phyloP scores from a whole-genome alignment of 2,113 vertebrate genomes.

The Meles meles region DNA sequence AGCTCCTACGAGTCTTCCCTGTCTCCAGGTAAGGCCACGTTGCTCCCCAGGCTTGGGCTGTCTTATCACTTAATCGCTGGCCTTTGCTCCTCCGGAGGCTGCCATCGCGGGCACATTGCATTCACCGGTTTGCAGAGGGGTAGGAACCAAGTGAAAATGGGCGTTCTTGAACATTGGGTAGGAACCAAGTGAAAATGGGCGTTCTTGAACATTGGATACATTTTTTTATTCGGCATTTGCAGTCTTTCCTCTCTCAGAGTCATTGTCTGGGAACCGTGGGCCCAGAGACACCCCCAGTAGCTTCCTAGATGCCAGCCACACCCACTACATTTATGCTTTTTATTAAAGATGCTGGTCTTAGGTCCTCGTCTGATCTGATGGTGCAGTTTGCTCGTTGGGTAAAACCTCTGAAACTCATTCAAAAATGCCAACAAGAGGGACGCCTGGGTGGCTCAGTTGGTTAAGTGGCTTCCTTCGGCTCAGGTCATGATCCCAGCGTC shows the following conservation, averaged over 20 bases:
- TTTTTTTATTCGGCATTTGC: background rate
- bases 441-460: no score
- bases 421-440: background rate
- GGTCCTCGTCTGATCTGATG: background rate
- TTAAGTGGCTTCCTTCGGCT: no score
- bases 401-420: background rate
- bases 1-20: constrained; percentile 85
- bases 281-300: background rate
- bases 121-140: background rate
- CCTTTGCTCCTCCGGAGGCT: background rate
- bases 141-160: fast-evolving
- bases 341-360: background rate
- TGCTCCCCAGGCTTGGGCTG: background rate
- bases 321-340: background rate
- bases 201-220: background rate
- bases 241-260: background rate
- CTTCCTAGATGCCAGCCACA: background rate
- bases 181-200: background rate
- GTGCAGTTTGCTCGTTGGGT: background rate
- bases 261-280: background rate
- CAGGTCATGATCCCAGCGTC: no score
- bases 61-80: background rate
- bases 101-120: fast-evolving
- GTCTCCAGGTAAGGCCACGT: constrained; percentile 87
- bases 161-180: background rate